These are phyloP conservation scores for Gisinianus flammeolus DNA, from an alignment of 2,888 invertebrate species.

Conservation along the genomic window DNA sequence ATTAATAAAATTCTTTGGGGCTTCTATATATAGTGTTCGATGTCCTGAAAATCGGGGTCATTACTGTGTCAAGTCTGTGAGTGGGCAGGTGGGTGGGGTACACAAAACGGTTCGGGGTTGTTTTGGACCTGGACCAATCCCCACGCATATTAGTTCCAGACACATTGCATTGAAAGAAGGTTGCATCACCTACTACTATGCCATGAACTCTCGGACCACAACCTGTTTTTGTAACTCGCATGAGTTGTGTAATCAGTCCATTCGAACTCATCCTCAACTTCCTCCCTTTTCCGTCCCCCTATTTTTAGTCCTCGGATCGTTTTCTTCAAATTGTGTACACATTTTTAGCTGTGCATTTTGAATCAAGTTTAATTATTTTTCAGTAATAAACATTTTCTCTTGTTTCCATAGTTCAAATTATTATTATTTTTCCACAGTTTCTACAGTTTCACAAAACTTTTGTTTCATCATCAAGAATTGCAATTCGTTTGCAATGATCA, in stretches of 20 bases:
- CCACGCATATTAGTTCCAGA: background rate
- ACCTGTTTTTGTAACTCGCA: conserved; percentile 21
- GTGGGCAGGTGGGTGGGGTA: background rate
- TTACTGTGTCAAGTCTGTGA: conserved; percentile 21
- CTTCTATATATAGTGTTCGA: background rate
- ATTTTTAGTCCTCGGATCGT: no score
- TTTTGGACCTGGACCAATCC: conserved; percentile 10
- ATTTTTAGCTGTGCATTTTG: no score
- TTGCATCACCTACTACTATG: conserved; percentile 4
- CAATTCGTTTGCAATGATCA: no score
- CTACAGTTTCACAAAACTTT: no score
- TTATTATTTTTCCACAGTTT: no score
- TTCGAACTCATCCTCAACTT: background rate
- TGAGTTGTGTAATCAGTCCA: conserved; percentile 12
- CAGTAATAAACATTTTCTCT: no score
- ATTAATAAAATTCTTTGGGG: background rate
- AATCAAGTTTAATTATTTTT: no score
- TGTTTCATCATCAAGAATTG: no score
- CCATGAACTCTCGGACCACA: background rate
- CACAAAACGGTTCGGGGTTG: background rate
- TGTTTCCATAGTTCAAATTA: no score
- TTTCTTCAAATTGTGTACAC: no score
- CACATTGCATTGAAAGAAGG: conserved; percentile 9
- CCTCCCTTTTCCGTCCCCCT: background rate
- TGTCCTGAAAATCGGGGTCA: conserved; percentile 26